Percentiles rank a stretch among this genome's conserved stretches.
These are phyloP conservation scores for Triplophysa siluroides DNA, from an alignment of 2,113 vertebrate genomes.

Conservation along the genomic window DNA sequence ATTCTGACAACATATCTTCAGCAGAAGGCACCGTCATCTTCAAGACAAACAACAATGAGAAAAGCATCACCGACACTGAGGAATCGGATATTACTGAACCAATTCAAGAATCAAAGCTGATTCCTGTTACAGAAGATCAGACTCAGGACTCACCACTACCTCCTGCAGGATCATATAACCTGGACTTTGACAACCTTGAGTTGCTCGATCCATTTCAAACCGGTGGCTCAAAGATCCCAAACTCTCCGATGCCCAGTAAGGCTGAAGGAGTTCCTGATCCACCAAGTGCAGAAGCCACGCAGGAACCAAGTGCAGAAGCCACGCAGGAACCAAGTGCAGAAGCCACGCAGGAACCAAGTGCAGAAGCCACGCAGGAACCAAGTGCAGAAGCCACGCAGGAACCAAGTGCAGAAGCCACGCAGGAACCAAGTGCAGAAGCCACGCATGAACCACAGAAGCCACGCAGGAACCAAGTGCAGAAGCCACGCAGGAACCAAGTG, in stretches of 20 bases:
- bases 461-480: no score
- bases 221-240: constrained; percentile 63
- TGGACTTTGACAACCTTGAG: constrained; percentile 68
- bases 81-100: constrained; percentile 39
- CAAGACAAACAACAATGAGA: constrained; percentile 41
- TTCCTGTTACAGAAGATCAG: constrained; percentile 24
- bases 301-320: not conserved
- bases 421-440: no score
- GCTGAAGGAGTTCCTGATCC: constrained; percentile 23
- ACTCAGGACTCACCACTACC: constrained; percentile 52
- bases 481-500: no score
- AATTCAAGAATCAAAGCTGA: constrained; percentile 51
- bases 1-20: constrained; percentile 58
- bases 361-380: no score
- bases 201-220: constrained; percentile 64
- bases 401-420: no score
- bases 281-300: not conserved
- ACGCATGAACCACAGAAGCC: no score
- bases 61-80: not conserved
- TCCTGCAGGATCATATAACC: constrained; percentile 57
- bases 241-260: constrained; percentile 57
- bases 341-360: no score
- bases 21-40: constrained; percentile 71
- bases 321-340: no score
- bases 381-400: no score